Evolutionary conservation across 1,140 invertebrate species (phyloP).

Genomic region (Megalonaias nervosa): DNA sequence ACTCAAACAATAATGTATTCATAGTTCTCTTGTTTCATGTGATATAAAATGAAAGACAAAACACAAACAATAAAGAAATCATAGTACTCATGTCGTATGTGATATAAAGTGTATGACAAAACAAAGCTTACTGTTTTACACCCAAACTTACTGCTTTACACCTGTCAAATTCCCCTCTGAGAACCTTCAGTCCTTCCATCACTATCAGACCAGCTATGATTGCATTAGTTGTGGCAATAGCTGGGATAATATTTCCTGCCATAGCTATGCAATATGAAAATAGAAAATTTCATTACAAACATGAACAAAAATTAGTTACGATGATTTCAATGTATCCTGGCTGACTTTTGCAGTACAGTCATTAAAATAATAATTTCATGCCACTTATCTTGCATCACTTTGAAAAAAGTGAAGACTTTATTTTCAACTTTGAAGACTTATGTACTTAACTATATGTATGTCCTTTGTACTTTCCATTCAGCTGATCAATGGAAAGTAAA

Average conservation of each 20-base stretch:
- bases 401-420: background rate
- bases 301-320: too few relatives aligned
- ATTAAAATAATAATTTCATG: background rate
- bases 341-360: background rate
- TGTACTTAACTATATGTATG: too few relatives aligned
- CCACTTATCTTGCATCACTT: background rate
- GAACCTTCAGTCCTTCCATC: constrained; percentile 87
- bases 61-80: too few relatives aligned
- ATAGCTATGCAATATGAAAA: constrained; percentile 80
- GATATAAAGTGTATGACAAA: background rate
- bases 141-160: constrained; percentile 66
- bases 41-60: background rate
- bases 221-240: constrained; percentile 98
- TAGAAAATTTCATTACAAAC: constrained; percentile 33
- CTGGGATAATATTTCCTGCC: constrained; percentile 98
- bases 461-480: too few relatives aligned
- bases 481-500: too few relatives aligned
- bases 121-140: constrained; percentile 65
- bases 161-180: constrained; percentile 77
- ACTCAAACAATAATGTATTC: too few relatives aligned
- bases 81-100: too few relatives aligned
- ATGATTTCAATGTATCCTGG: background rate
- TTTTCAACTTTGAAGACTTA: background rate
- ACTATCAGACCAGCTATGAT: constrained; percentile 96
- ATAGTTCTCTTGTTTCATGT: too few relatives aligned